These are phyloP conservation scores for Sebastes schlegelii DNA, from an alignment of 2,113 vertebrate species.

Conservation along the genomic window DNA sequence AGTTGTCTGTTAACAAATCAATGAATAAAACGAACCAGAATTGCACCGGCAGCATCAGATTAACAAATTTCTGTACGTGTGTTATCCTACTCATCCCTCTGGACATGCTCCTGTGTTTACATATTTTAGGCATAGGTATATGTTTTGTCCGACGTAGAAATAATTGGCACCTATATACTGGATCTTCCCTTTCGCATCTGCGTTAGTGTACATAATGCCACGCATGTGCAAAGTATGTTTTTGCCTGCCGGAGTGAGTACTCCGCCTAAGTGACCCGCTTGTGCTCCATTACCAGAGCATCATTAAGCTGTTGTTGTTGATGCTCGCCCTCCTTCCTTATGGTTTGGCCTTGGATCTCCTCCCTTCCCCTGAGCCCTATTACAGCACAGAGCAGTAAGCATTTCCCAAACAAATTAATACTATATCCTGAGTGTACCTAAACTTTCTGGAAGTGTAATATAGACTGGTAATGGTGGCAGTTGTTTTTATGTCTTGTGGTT, in stretches of 20 bases:
- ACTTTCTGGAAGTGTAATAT: conserved; percentile 79
- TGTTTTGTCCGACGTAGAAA: neutral
- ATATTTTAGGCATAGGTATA: neutral
- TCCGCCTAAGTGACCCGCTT: conserved; percentile 58
- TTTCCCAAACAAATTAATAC: conserved; percentile 79
- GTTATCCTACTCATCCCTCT: neutral
- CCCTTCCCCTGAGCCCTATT: conserved; percentile 63
- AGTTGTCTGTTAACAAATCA: too few relatives aligned
- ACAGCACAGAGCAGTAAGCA: conserved; percentile 72
- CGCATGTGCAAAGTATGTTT: conserved; percentile 33
- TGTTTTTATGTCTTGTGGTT: conserved; percentile 55
- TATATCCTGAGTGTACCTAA: conserved; percentile 71
- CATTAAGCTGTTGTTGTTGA: conserved; percentile 73
- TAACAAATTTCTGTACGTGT: neutral
- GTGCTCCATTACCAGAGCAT: conserved; percentile 72
- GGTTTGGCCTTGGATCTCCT: conserved; percentile 73
- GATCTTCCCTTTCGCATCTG: conserved; percentile 7
- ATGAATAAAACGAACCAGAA: too few relatives aligned
- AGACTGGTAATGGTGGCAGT: conserved; percentile 67
- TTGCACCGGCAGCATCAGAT: too few relatives aligned
- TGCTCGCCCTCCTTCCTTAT: conserved; percentile 59
- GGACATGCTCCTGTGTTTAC: neutral
- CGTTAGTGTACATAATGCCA: conserved; percentile 1
- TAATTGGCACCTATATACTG: neutral
- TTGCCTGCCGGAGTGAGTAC: conserved; percentile 47